Evolutionary conservation across 1,140 invertebrate species (phyloP).

Genomic region (Drosophila sp.): DNA sequence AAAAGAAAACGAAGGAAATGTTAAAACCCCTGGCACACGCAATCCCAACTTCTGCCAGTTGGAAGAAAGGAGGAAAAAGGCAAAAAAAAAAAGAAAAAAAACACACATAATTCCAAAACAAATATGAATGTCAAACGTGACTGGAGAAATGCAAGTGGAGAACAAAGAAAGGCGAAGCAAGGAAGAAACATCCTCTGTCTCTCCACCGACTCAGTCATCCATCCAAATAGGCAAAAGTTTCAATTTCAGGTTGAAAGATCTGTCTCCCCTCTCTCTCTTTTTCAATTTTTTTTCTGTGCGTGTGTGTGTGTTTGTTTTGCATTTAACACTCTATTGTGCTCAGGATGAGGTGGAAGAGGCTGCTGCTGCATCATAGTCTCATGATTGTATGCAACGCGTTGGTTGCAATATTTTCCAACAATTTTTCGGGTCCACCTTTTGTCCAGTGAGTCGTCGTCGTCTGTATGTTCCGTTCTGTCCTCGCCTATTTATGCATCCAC

Average conservation of each 20-base stretch:
- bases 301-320: slow-evolving; percentile 14
- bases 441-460: background rate
- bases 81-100: background rate
- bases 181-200: slow-evolving; percentile 32
- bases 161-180: background rate
- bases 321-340: slow-evolving; percentile 23
- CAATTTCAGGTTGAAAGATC: slow-evolving; percentile 5
- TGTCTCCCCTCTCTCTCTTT: background rate
- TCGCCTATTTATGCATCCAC: slow-evolving; percentile 13
- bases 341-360: background rate
- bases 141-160: slow-evolving; percentile 63
- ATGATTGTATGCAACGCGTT: slow-evolving; percentile 12
- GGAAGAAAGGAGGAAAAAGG: background rate
- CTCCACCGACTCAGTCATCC: background rate
- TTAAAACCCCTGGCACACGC: slow-evolving; percentile 60
- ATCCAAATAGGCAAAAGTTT: slow-evolving; percentile 12
- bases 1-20: slow-evolving; percentile 40
- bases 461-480: background rate
- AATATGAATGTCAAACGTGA: slow-evolving; percentile 78
- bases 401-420: background rate
- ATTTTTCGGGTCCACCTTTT: slow-evolving; percentile 12
- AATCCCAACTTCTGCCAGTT: slow-evolving; percentile 31
- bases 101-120: slow-evolving; percentile 65
- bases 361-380: slow-evolving; percentile 15
- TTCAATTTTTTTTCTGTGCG: background rate